Conservation (phyloP, 2,113 vertebrate genomes). For the Vanacampus margaritifer region DNA sequence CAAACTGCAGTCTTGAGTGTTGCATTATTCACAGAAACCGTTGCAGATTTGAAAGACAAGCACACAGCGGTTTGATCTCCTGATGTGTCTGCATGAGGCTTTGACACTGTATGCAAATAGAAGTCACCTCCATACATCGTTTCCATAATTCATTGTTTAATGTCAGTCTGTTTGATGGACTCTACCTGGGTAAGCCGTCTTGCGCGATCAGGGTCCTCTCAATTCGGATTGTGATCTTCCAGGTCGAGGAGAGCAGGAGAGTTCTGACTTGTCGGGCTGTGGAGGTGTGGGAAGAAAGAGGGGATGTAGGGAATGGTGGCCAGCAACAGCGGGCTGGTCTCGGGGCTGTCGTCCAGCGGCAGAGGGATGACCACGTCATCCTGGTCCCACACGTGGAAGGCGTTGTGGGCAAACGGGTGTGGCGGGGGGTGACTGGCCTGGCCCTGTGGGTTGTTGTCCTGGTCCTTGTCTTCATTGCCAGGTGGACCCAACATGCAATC, state of each 20-base stretch:
- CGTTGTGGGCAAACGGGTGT: constrained; percentile 67
- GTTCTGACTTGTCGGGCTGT: constrained; percentile 44
- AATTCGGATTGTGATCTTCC: constrained; percentile 18
- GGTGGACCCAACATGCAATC: constrained; percentile 75
- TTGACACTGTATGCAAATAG: constrained; percentile 4
- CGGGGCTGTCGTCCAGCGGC: constrained; percentile 44
- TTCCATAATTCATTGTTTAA: background rate
- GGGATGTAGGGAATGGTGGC: constrained; percentile 69
- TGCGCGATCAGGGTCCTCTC: constrained; percentile 34
- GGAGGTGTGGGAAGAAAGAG: constrained; percentile 64
- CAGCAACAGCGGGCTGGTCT: constrained; percentile 64
- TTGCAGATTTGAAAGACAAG: background rate
- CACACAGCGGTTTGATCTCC: background rate
- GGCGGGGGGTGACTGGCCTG: constrained; percentile 36
- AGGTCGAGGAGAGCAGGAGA: constrained; percentile 5
- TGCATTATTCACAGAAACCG: constrained; percentile 4
- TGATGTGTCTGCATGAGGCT: background rate
- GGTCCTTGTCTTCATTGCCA: constrained; percentile 53
- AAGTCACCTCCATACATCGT: background rate
- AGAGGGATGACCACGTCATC: constrained; percentile 69
- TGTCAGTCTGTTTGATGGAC: background rate
- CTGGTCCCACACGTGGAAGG: constrained; percentile 78
- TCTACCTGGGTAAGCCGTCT: background rate
- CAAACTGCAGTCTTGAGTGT: constrained; percentile 1
- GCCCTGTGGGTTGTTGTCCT: constrained; percentile 29